phyloP scores from a whole-genome alignment of 1,140 invertebrate species.

The Cherax destructor region DNA sequence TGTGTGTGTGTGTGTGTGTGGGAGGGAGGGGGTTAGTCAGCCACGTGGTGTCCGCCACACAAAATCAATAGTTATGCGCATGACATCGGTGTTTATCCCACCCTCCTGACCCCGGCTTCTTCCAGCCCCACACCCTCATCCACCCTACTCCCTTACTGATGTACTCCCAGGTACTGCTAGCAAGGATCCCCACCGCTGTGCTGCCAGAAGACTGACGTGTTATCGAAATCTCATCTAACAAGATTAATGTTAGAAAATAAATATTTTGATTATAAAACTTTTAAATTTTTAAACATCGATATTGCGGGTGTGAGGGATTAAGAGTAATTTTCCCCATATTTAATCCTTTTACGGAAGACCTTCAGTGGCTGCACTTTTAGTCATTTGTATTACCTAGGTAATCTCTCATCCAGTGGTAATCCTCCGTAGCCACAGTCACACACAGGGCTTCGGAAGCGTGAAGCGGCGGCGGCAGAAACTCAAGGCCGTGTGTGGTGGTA shows the following conservation, averaged over 20 bases:
- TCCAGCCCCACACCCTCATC: background rate
- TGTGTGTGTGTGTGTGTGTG: background rate
- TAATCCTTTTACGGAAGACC: background rate
- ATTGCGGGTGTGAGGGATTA: background rate
- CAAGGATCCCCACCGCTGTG: no score
- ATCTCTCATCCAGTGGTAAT: conserved; percentile 15
- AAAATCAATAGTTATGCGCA: conserved; percentile 31
- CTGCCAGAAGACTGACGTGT: no score
- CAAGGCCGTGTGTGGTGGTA: background rate
- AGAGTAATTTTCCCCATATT: background rate
- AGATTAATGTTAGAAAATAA: background rate
- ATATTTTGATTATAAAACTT: background rate
- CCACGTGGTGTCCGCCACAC: conserved; percentile 15
- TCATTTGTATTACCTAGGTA: background rate
- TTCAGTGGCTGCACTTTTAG: background rate
- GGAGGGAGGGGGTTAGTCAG: background rate
- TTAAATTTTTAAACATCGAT: background rate
- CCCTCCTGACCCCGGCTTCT: background rate
- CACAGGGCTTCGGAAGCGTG: conserved; percentile 27
- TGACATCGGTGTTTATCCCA: background rate
- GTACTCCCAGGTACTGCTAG: no score
- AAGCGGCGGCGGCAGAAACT: background rate
- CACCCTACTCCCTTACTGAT: no score
- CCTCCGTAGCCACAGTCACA: conserved; percentile 6
- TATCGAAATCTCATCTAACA: no score